A percentile compares a stretch with the other conserved stretches of the same genome.
Conservation (phyloP, 2,797 vertebrate species). For the Chaetodon trifasciatus region DNA sequence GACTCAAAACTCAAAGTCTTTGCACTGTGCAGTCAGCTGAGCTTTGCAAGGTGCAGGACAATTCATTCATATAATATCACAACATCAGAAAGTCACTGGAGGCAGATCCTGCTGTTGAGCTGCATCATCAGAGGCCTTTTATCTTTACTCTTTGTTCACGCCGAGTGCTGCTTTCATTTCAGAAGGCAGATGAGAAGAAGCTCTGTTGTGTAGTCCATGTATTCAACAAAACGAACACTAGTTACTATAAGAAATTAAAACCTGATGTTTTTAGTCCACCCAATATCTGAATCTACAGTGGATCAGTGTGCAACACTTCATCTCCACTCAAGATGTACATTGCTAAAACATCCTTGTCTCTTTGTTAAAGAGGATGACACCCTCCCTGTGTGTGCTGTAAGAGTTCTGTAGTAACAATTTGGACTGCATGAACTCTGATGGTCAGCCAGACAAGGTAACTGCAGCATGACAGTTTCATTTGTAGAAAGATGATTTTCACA, state of each 20-base stretch:
- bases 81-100: neutral
- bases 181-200: neutral
- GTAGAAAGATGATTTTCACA: neutral
- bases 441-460: neutral
- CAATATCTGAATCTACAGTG: neutral
- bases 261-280: slow-evolving; percentile 2
- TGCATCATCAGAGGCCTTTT: slow-evolving; percentile 19
- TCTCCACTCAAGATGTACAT: neutral
- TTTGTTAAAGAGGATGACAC: neutral
- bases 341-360: neutral
- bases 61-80: neutral
- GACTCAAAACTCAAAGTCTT: neutral
- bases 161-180: neutral
- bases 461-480: neutral
- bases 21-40: slow-evolving; percentile 1
- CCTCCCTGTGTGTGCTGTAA: neutral
- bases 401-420: neutral
- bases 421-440: neutral
- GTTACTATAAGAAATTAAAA: neutral
- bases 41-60: neutral
- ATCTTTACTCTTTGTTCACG: slow-evolving; percentile 14
- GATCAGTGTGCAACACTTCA: neutral
- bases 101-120: slow-evolving; percentile 31
- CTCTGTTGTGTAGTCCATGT: neutral
- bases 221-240: neutral